Percentiles rank a stretch among this genome's conserved stretches.
Conservation (phyloP, 2,797 vertebrate genomes). For the Gambelia wislizenii region DNA sequence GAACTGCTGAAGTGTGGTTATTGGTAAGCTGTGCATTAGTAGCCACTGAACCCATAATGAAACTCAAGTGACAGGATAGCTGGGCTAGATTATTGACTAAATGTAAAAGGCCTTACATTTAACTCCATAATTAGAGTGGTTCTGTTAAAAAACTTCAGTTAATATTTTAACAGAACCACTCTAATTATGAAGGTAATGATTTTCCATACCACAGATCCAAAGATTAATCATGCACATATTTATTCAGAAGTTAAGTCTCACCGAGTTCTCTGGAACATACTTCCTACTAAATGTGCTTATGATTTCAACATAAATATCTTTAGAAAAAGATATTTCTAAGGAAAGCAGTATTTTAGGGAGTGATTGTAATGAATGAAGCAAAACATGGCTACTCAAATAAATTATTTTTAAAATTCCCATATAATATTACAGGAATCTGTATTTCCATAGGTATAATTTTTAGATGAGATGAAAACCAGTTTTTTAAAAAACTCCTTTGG, state of each 20-base stretch:
- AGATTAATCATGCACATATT: not conserved
- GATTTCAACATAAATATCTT: not conserved
- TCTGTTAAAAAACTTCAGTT: too few relatives aligned
- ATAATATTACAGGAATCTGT: not conserved
- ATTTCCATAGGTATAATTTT: not conserved
- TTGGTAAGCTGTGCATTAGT: too few relatives aligned
- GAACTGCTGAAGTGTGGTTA: too few relatives aligned
- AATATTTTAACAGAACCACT: not conserved
- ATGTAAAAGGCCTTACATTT: not conserved
- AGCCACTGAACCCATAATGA: too few relatives aligned
- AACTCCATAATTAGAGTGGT: too few relatives aligned
- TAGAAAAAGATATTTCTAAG: not conserved
- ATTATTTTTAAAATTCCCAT: not conserved
- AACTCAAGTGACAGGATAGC: not conserved
- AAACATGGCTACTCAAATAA: not conserved
- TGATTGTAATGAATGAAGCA: not conserved
- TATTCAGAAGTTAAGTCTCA: not conserved
- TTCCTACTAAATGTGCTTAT: not conserved
- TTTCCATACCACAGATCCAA: not conserved
- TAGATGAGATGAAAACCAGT: not conserved
- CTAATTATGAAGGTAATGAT: not conserved
- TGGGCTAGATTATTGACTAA: not conserved
- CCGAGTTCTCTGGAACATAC: not conserved
- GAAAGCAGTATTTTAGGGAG: not conserved
- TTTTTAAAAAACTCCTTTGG: slow-evolving; percentile 15